Base-by-base conservation (phyloP, 2,797 vertebrate species). In the Syngnathus rostellatus region DNA sequence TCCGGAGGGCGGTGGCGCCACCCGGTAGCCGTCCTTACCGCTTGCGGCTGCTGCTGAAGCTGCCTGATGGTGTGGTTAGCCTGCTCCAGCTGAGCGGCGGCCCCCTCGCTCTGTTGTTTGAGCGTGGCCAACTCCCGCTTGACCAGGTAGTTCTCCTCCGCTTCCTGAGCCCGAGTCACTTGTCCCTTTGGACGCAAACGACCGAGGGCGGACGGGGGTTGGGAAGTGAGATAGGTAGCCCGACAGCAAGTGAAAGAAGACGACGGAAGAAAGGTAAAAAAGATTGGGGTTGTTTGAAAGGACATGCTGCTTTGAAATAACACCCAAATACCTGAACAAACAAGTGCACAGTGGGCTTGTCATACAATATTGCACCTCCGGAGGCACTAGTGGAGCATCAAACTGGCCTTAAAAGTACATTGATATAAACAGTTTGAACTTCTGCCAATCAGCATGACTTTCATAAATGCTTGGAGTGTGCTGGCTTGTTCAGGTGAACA, bases 101-200 rank as follows among this genome's bases (percentile, higher is more conserved):
- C 90, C 91, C 98, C 95, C 91, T 97, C 94, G 86, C 91, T 93
- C 91, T 98, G 96, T 89, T 96, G 95, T 94, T 92, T 97, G 91
- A 98, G 92, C 66, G 94, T 97, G 91, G 94, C 93, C 92, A 99
- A 90, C 91, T 99, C 97, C 93, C 96, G 94, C 91, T 97, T 98
- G 90, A 98, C 93, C 88, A 98, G 94, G 93, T 98, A 98, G 95
- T 95, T 98, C 92, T 99, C 97, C 93, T 99, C 97, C 72, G 96
- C 96, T 91, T 99, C 97, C 92, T 98, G 97, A 86, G 97, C 97
- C 87, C 97, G 94, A 81, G 96, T 99, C 92, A 99, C 97, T 94
- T 99, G 97, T 93, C 97, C 97, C 97, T 99, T 96, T 60, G 83
- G 88, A 88, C 86, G 68, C 81, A 85, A 85, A 76, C 86, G 85